These are phyloP conservation scores for Drosophila testacea DNA, from an alignment of 2,888 invertebrate genomes.

Conservation along the genomic window DNA sequence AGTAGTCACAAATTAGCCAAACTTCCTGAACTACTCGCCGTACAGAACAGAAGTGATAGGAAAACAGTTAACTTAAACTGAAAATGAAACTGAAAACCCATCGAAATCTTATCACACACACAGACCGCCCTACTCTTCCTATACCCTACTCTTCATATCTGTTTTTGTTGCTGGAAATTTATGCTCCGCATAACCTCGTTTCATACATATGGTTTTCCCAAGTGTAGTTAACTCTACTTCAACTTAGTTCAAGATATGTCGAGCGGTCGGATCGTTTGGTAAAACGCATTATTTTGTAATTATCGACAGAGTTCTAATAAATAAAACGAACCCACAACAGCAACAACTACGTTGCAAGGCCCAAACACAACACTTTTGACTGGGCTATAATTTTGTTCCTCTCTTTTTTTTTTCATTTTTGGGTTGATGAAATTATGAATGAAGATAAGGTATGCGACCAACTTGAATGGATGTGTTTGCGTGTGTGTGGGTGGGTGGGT, in stretches of 20 bases:
- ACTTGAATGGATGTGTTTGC: conserved; percentile 36
- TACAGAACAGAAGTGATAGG: background rate
- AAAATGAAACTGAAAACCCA: conserved; percentile 41
- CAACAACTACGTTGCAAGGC: conserved; percentile 48
- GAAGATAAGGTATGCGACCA: conserved; percentile 74
- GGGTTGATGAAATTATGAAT: conserved; percentile 82
- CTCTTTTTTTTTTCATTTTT: conserved; percentile 53
- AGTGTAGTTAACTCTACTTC: conserved; percentile 56
- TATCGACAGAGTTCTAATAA: conserved; percentile 83
- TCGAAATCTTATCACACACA: conserved; percentile 71
- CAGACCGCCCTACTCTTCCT: conserved; percentile 34
- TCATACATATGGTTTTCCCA: conserved; percentile 66
- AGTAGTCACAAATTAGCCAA: conserved; percentile 60
- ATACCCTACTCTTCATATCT: conserved; percentile 1
- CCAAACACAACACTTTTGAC: conserved; percentile 45
- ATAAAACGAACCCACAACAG: conserved; percentile 63
- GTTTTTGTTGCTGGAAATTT: conserved; percentile 56
- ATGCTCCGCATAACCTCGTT: conserved; percentile 75
- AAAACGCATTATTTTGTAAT: conserved; percentile 83
- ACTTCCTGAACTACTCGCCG: conserved; percentile 36
- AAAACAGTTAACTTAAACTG: conserved; percentile 1
- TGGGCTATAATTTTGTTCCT: conserved; percentile 37
- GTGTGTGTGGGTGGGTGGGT: conserved; percentile 3
- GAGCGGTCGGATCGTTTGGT: conserved; percentile 33
- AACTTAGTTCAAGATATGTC: conserved; percentile 36